Percentiles rank a stretch among this genome's conserved stretches.
Evolutionary conservation across 2,113 vertebrate species (phyloP).

Genomic region (Glareola pratincola): DNA sequence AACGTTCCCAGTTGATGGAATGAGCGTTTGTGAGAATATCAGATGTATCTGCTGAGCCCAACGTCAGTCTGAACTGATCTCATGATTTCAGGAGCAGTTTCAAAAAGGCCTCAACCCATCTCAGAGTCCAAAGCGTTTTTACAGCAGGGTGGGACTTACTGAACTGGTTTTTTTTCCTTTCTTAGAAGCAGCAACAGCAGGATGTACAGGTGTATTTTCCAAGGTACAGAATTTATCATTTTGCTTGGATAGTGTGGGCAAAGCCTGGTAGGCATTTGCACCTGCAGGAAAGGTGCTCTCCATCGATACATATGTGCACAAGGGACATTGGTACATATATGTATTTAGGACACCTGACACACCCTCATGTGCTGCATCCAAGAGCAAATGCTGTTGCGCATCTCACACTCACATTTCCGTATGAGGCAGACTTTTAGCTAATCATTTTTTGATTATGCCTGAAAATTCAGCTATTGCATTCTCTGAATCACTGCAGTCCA

Average conservation of each 20-base stretch:
- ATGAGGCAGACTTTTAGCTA: background rate
- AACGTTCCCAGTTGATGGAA: background rate
- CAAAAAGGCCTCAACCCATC: background rate
- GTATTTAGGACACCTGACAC: background rate
- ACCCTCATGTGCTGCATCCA: background rate
- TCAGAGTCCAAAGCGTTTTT: background rate
- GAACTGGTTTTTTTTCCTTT: background rate
- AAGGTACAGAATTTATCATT: background rate
- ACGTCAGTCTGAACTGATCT: background rate
- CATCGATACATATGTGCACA: background rate
- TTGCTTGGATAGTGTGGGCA: background rate
- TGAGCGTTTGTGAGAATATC: background rate
- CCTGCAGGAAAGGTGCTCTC: background rate
- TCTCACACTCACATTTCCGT: background rate
- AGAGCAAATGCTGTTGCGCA: background rate
- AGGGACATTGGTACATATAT: background rate
- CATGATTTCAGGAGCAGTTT: background rate
- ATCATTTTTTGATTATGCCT: background rate
- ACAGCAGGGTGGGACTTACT: background rate
- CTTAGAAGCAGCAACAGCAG: background rate
- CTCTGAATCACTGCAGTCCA: background rate
- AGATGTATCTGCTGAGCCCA: background rate
- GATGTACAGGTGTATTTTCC: background rate
- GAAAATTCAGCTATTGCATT: background rate
- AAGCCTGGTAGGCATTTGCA: background rate